phyloP scores from a whole-genome alignment of 2,797 vertebrate genomes.

The Sebastes vulpes region DNA sequence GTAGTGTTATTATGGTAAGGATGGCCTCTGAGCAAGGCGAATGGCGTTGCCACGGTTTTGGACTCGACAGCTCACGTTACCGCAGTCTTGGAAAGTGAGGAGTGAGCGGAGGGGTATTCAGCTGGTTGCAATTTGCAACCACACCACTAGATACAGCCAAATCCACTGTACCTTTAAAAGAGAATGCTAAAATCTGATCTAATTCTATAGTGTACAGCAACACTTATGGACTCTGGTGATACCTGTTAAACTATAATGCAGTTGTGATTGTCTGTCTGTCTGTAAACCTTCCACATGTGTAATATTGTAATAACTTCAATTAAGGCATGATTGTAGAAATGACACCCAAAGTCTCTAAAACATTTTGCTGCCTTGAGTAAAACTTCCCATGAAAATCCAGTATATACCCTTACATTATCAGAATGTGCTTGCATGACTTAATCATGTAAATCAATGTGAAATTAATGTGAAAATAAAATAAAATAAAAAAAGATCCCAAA shows the following conservation, averaged over 20 bases:
- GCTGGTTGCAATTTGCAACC: too few relatives aligned
- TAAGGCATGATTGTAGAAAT: neutral
- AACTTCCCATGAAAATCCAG: neutral
- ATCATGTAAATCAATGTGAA: neutral
- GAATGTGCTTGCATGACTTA: neutral
- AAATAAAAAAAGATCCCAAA: slow-evolving; percentile 2
- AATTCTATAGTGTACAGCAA: neutral
- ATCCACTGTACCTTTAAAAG: neutral
- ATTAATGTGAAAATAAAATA: neutral
- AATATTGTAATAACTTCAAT: neutral
- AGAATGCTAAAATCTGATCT: too few relatives aligned
- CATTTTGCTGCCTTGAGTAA: neutral
- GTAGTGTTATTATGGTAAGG: too few relatives aligned
- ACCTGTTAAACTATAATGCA: neutral
- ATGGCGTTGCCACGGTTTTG: too few relatives aligned
- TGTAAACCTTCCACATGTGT: neutral
- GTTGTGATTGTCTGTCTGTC: neutral
- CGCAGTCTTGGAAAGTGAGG: too few relatives aligned
- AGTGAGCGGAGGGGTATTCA: too few relatives aligned
- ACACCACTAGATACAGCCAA: too few relatives aligned
- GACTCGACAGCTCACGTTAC: too few relatives aligned
- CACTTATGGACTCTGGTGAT: neutral
- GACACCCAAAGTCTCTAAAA: neutral
- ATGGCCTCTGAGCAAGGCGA: too few relatives aligned
- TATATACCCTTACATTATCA: neutral